phyloP scores from a whole-genome alignment of 2,797 vertebrate species.

The Poecilia wingei region DNA sequence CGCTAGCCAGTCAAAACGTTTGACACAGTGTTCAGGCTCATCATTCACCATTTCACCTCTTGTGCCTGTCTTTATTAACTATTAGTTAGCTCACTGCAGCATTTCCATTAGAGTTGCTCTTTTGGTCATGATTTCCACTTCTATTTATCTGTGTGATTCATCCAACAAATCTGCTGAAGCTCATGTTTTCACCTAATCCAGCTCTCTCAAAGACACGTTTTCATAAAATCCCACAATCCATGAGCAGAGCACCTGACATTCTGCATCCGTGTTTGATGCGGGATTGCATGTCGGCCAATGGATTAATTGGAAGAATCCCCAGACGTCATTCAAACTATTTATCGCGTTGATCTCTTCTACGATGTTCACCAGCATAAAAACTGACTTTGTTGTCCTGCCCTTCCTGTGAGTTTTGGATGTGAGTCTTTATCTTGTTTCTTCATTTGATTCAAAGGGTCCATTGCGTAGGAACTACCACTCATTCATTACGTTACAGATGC shows the following conservation, averaged over 20 bases:
- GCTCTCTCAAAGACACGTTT: background rate
- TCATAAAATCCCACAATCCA: background rate
- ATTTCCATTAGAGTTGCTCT: background rate
- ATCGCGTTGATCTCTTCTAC: background rate
- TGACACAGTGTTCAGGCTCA: too few species aligned
- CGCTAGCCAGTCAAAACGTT: background rate
- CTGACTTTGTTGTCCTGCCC: background rate
- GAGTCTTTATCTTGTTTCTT: background rate
- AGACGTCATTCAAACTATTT: background rate
- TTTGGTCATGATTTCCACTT: background rate
- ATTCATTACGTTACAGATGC: background rate
- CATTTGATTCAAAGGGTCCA: background rate
- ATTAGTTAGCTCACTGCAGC: background rate
- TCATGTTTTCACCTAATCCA: background rate
- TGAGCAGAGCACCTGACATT: background rate
- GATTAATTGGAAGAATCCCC: background rate
- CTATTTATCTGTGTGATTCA: background rate
- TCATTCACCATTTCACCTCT: background rate
- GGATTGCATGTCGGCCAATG: background rate
- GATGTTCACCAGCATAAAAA: background rate
- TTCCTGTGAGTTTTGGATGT: background rate
- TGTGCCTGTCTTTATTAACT: background rate
- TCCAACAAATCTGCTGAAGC: background rate
- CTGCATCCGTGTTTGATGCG: background rate
- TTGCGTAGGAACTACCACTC: background rate